Percentiles rank a stretch among this genome's conserved stretches.
Evolutionary conservation across 2,113 vertebrate species (phyloP).

Genomic region (Psilopsiagon aurifrons): DNA sequence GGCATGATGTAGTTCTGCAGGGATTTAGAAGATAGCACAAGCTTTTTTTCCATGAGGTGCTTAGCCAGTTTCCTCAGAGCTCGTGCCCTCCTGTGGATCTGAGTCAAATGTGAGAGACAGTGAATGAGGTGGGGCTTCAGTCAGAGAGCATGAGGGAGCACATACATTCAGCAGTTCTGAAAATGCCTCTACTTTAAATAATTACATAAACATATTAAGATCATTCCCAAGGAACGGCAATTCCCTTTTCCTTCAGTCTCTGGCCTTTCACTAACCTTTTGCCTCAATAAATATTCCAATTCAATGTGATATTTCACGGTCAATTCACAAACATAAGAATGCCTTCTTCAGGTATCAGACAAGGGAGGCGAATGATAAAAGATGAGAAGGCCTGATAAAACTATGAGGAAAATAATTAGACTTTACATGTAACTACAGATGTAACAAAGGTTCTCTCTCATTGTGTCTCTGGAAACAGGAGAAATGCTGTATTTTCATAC

Average conservation of each 20-base stretch:
- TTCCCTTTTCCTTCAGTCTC: not conserved
- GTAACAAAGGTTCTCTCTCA: not conserved
- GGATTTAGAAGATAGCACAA: conserved; percentile 84
- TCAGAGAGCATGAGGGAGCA: not conserved
- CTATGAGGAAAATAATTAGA: not conserved
- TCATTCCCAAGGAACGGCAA: not conserved
- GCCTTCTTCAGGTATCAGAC: not conserved
- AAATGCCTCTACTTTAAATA: not conserved
- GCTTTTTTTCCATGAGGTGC: conserved; percentile 85
- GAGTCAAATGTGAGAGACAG: not conserved
- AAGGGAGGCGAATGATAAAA: not conserved
- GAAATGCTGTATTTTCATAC: not conserved
- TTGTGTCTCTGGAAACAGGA: not conserved
- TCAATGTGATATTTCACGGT: not conserved
- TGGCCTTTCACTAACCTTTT: not conserved
- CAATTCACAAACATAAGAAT: not conserved
- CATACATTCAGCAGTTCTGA: not conserved
- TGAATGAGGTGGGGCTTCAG: not conserved
- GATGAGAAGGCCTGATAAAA: not conserved
- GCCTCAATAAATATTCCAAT: not conserved
- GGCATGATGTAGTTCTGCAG: conserved; percentile 97
- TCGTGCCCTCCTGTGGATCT: conserved; percentile 94
- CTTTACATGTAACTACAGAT: not conserved
- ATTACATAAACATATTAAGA: not conserved
- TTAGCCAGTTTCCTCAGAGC: conserved; percentile 91